phyloP scores from a whole-genome alignment of 2,113 vertebrate genomes.

The Amblyornis subalaris region DNA sequence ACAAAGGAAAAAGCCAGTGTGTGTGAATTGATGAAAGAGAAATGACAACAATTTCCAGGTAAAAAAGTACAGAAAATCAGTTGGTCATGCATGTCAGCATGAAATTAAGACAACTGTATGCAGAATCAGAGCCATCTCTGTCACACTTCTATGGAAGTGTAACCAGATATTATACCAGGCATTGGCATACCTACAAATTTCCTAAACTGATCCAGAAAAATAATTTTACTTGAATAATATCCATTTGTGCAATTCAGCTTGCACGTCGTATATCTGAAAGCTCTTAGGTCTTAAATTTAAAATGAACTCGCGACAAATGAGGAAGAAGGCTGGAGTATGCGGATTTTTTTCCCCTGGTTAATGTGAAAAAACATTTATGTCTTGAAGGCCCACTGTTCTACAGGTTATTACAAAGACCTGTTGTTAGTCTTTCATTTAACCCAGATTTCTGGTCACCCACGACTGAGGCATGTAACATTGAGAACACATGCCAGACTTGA shows the following conservation, averaged over 20 bases:
- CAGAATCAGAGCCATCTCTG: neutral
- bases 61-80: neutral
- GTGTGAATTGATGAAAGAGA: neutral
- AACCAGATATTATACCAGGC: neutral
- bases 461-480: neutral
- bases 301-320: neutral
- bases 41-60: neutral
- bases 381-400: neutral
- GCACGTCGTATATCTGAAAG: neutral
- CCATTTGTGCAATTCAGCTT: neutral
- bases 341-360: neutral
- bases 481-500: fast-evolving
- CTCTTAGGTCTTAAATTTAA: neutral
- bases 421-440: neutral
- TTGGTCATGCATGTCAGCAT: neutral
- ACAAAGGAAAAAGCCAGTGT: neutral
- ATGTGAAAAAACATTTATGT: neutral
- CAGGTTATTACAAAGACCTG: neutral
- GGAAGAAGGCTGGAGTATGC: neutral
- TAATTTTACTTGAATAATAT: neutral
- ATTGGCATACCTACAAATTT: neutral
- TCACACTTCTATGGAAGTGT: neutral
- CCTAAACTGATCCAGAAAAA: neutral
- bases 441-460: neutral
- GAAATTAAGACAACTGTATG: neutral